Conservation (phyloP, 2,888 invertebrate species). For the Ophioninae sp. region DNA sequence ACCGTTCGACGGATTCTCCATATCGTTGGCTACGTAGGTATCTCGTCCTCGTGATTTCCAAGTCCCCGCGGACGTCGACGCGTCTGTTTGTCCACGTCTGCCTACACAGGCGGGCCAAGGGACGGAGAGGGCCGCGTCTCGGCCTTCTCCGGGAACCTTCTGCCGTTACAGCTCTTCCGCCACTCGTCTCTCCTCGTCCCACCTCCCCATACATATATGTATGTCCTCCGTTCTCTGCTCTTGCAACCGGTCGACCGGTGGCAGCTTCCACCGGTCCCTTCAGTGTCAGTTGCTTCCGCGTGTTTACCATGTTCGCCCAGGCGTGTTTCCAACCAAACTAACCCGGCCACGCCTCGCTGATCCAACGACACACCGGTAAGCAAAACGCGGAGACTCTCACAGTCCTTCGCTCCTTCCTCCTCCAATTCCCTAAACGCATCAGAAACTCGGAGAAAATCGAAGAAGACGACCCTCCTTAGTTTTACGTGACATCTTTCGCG, state of each 20-base stretch:
- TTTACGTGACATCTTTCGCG: not conserved
- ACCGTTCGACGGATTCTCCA: constrained; percentile 48
- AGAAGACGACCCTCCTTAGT: not conserved
- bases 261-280: constrained; percentile 69
- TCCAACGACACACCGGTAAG: constrained; percentile 69
- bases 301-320: constrained; percentile 78
- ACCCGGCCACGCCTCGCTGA: constrained; percentile 76
- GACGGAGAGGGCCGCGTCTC: constrained; percentile 53
- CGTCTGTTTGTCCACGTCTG: constrained; percentile 80
- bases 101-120: constrained; percentile 66
- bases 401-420: constrained; percentile 50
- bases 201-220: constrained; percentile 61
- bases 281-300: constrained; percentile 77
- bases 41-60: constrained; percentile 73
- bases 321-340: constrained; percentile 80
- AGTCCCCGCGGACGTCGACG: constrained; percentile 75
- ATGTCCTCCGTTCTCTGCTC: constrained; percentile 63
- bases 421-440: constrained; percentile 30
- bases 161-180: constrained; percentile 48
- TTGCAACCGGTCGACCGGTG: constrained; percentile 60
- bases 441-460: constrained; percentile 27
- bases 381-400: constrained; percentile 40
- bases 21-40: constrained; percentile 34
- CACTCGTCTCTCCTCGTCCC: constrained; percentile 41
- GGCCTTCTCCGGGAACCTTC: constrained; percentile 60